Evolutionary conservation across 2,113 vertebrate genomes (phyloP).

Genomic region (Solea solea): DNA sequence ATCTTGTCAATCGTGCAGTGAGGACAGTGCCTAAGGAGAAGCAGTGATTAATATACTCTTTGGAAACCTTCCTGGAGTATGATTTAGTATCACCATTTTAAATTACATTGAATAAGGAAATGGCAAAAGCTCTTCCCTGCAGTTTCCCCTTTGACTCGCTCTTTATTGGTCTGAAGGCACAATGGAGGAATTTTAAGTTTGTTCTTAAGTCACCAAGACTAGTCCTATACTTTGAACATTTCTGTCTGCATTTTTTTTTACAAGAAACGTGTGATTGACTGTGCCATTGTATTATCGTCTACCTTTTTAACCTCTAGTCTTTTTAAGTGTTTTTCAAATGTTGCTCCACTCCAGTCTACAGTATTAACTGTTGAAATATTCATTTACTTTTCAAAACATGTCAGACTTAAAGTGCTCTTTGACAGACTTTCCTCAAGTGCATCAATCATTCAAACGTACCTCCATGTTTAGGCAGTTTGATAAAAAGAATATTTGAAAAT

Average conservation of each 20-base stretch:
- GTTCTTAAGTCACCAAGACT: neutral
- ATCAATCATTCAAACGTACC: neutral
- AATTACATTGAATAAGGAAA: neutral
- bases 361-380: no score
- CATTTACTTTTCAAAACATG: constrained; percentile 15
- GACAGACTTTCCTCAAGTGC: neutral
- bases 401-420: neutral
- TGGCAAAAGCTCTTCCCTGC: neutral
- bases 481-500: constrained; percentile 2
- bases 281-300: no score
- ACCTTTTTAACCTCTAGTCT: no score
- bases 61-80: constrained; percentile 5
- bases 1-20: constrained; percentile 16
- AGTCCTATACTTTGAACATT: neutral
- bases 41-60: constrained; percentile 3
- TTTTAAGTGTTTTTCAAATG: no score
- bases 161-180: neutral
- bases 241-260: neutral
- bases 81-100: neutral
- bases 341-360: no score
- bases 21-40: neutral
- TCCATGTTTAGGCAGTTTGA: constrained; percentile 30
- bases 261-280: no score
- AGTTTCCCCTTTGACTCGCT: neutral
- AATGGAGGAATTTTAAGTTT: neutral